Evolutionary conservation across 2,113 vertebrate species (phyloP).

Genomic region (Myodes glareolus): DNA sequence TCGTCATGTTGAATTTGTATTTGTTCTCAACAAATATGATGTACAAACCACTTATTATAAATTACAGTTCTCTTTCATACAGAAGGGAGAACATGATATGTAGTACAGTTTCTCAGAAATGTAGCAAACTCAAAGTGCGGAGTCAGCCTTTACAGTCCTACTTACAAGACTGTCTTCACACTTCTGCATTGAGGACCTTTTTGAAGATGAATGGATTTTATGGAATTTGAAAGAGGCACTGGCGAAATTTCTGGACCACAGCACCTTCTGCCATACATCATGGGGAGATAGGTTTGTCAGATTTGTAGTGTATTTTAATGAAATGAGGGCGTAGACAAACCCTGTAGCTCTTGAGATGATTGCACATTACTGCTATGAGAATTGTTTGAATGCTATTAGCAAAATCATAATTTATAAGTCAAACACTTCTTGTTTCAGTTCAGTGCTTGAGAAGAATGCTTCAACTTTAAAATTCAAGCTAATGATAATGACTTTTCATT

Average conservation of each 20-base stretch:
- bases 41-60: constrained; percentile 11
- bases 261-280: background rate
- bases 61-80: background rate
- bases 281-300: background rate
- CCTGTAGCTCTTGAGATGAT: background rate
- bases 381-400: constrained; percentile 49
- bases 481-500: constrained; percentile 66
- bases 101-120: background rate
- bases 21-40: constrained; percentile 47
- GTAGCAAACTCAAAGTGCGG: background rate
- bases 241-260: background rate
- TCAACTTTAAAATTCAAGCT: constrained; percentile 61
- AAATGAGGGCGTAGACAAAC: background rate
- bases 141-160: background rate
- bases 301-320: background rate
- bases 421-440: constrained; percentile 50
- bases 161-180: background rate
- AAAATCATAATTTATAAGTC: constrained; percentile 58
- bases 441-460: constrained; percentile 45
- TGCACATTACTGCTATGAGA: background rate
- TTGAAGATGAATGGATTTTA: background rate
- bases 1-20: constrained; percentile 70
- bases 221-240: background rate
- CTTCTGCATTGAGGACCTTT: background rate
- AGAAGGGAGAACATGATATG: rapidly evolving